Evolutionary conservation across 2,888 invertebrate genomes (phyloP), one percentile per base, ranked within the genome.

Genomic region (Dorcus parallelipipedus): DNA sequence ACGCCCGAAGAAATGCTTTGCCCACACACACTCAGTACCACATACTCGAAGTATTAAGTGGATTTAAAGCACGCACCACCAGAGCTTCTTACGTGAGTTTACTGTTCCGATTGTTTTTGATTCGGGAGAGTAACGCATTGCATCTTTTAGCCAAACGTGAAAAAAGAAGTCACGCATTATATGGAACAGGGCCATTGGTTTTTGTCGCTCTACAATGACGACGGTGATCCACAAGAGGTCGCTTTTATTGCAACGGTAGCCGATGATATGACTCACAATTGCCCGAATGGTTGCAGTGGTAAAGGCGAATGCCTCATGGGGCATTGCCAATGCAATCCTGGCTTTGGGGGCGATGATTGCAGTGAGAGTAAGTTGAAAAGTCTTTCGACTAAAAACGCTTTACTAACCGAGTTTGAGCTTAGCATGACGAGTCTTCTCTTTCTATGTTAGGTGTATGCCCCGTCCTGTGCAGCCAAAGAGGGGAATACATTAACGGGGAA

Each of bases 121-220:
- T 48, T 48, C 10, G 42, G 20, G 17, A 45, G 39, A 40, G 3
- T 17, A 47, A 52, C 42, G 38, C 9, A 49, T 49, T 33, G 10
- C n/a, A 33, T 14, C 42, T 54, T 56, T 42, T 56, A 91, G 88
- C 90, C 93, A 41, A 90, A 90, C 26, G 90, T 94, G 64, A 92
- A 92, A 76, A 93, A 93, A 77, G 95, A 95, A 80, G 90, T 96
- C 54, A 93, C 94, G 3, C 92, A 96, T 75, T 96, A 94, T 78
- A 89, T 98, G 89, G 95, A 96, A 73, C 91, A 93, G 72, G 98
- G 98, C 4, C 91, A 94, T 71, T 98, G 97, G 97, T 97, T 95
- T 78, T 82, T 98, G 50, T 95, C 95, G 10, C 79, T 98, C 8
- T 95, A 97, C 81, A 98, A 98, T 78, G 98, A 98, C 77, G 93